A percentile compares a stretch with the other conserved stretches of the same genome.
phyloP scores from a whole-genome alignment of 2,113 vertebrate genomes.

The Morphnarchus princeps region DNA sequence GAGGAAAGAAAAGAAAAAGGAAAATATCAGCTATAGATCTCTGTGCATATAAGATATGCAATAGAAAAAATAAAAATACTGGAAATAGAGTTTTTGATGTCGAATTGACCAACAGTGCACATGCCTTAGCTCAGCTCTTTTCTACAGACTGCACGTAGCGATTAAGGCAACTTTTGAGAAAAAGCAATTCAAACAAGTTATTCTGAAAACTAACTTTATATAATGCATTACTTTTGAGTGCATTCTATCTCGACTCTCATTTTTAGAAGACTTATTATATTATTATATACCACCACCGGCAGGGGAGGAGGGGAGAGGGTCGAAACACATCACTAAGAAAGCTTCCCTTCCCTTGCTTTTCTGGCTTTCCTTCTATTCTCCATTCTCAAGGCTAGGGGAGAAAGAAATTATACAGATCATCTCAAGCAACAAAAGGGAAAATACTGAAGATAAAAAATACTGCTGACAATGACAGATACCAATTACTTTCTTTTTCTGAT shows the following conservation, averaged over 20 bases:
- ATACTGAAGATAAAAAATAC: neutral
- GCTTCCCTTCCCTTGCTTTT: neutral
- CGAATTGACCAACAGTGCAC: neutral
- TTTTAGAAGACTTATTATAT: neutral
- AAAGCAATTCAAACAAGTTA: neutral
- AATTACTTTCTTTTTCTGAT: slow-evolving; percentile 20
- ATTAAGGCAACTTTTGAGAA: slow-evolving; percentile 1
- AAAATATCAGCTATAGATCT: neutral
- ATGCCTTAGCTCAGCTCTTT: neutral
- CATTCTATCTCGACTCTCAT: neutral
- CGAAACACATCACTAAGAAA: neutral
- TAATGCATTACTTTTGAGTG: slow-evolving; percentile 46
- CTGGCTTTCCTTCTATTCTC: neutral
- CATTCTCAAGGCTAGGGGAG: neutral
- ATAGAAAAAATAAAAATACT: neutral
- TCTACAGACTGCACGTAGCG: neutral
- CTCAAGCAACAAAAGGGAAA: neutral
- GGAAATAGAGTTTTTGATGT: neutral
- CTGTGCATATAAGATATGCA: neutral
- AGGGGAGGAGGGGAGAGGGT: neutral
- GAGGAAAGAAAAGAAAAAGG: neutral
- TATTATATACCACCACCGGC: neutral
- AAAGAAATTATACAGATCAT: neutral
- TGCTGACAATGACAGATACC: neutral
- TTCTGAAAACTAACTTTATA: slow-evolving; percentile 40